Base-by-base conservation (phyloP, 2,113 vertebrate species). In the Antennarius striatus region DNA sequence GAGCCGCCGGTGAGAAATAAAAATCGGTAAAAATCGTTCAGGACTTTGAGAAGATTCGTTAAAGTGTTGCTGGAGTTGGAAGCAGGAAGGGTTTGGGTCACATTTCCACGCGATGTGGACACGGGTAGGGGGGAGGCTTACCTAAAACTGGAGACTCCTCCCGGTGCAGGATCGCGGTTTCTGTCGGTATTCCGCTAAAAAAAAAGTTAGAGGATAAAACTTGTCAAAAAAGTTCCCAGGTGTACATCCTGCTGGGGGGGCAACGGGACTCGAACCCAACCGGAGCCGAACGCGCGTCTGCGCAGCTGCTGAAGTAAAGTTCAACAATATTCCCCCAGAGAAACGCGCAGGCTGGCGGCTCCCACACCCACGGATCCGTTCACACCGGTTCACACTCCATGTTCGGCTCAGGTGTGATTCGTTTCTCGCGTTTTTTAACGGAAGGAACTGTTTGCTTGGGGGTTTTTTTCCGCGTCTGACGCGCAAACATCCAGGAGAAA, bases 161-260 rank as follows among this genome's bases (percentile, higher is more conserved):
- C 11, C 39, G 46, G 36, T 0, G 8, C 45, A 12, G 10, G 42
- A 47, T 36, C 42, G 32, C 2, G n/a, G 1, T 45, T 15, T 59
- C 32, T 28, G 10, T 5, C 56, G 30, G 43, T 75, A 83, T 71
- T 75, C 67, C 79, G 12, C 22, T 22, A 22, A 48, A 58, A 0
- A 36, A 58, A 46, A 67, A 63, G 57, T 63, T 47, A 5, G 3
- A 5, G 32, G 16, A 30, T n/a, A 3, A 74, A 76, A 68, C 12
- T 51, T 2, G 16, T 64, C 63, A 57, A 3, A 57, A 80, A 82
- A 71, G 55, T 85, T 71, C 58, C 75, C 43, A 71, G 5, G 60
- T 68, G 55, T 75, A 85, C 80, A 85, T 88, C 82, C 73, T 53
- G 64, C 1, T 14, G 57, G 11, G 6, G 16, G 50, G 16, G 2